phyloP scores from a whole-genome alignment of 1,140 invertebrate genomes.

The Amphibalanus amphitrite region DNA sequence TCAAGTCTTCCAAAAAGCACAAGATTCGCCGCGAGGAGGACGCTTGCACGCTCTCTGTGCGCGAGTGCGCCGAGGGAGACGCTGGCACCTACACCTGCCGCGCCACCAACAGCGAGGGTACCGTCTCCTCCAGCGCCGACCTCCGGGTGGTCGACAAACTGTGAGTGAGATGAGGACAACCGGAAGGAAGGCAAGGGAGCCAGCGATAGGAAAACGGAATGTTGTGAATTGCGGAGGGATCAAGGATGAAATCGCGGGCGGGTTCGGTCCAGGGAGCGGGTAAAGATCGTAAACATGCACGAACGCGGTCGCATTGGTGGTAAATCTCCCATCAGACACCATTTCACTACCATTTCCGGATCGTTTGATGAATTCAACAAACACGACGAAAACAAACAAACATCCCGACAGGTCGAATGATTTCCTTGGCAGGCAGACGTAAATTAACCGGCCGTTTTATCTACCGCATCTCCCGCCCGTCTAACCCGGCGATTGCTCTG shows the following conservation, averaged over 20 bases:
- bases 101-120: slow-evolving; percentile 60
- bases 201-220: not conserved
- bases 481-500: not conserved
- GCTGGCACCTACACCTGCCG: slow-evolving; percentile 55
- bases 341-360: not conserved
- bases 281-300: not conserved
- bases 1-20: slow-evolving; percentile 46
- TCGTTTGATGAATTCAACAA: too few relatives aligned
- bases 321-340: not conserved
- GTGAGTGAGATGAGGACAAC: slow-evolving; percentile 33
- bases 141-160: slow-evolving; percentile 62
- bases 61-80: slow-evolving; percentile 45
- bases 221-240: not conserved
- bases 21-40: slow-evolving; percentile 60
- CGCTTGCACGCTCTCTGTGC: slow-evolving; percentile 50
- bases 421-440: too few relatives aligned
- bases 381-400: too few relatives aligned
- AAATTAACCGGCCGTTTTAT: too few relatives aligned
- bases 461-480: too few relatives aligned
- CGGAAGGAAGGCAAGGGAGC: not conserved
- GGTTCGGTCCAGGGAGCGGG: not conserved
- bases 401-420: too few relatives aligned
- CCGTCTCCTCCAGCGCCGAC: slow-evolving; percentile 50
- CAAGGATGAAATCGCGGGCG: not conserved
- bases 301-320: not conserved